phyloP scores from a whole-genome alignment of 1,140 invertebrate species.

The Drosophila kanapiae region DNA sequence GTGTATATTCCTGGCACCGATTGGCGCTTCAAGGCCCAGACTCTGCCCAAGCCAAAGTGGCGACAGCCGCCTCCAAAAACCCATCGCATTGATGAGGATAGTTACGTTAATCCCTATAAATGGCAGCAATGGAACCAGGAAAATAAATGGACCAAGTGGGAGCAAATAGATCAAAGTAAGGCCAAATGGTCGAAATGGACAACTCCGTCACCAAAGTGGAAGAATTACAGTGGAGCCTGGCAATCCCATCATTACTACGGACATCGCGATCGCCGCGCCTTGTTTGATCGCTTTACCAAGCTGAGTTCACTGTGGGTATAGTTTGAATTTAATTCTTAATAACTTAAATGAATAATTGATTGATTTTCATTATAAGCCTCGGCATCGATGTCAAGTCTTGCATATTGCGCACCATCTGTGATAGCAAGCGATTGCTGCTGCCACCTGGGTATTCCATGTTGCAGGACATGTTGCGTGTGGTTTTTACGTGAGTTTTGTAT shows the following conservation, averaged over 20 bases:
- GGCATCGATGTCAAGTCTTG: conserved; percentile 74
- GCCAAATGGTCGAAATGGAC: conserved; percentile 55
- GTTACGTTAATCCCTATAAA: conserved; percentile 50
- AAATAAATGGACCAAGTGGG: conserved; percentile 37
- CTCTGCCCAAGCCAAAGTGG: conserved; percentile 60
- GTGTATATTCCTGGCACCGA: conserved; percentile 73
- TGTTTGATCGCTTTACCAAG: conserved; percentile 64
- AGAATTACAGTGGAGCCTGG: background rate
- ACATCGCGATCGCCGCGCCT: conserved; percentile 69
- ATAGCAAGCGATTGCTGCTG: conserved; percentile 67
- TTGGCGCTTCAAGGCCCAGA: conserved; percentile 73
- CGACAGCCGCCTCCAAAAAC: conserved; percentile 43
- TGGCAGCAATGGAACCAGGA: conserved; percentile 58
- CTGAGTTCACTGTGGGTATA: conserved; percentile 61
- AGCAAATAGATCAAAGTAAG: background rate
- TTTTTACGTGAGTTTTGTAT: conserved; percentile 67
- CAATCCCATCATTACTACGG: conserved; percentile 47
- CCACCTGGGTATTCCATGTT: conserved; percentile 80
- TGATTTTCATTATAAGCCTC: conserved; percentile 34
- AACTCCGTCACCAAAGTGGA: conserved; percentile 45
- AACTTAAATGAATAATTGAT: background rate
- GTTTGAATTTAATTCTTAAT: background rate
- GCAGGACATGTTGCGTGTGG: conserved; percentile 71
- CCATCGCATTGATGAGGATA: conserved; percentile 60
- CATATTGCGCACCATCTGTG: conserved; percentile 74